Evolutionary conservation across 2,888 invertebrate genomes (phyloP).

Genomic region (Pseudococcus longispinus): DNA sequence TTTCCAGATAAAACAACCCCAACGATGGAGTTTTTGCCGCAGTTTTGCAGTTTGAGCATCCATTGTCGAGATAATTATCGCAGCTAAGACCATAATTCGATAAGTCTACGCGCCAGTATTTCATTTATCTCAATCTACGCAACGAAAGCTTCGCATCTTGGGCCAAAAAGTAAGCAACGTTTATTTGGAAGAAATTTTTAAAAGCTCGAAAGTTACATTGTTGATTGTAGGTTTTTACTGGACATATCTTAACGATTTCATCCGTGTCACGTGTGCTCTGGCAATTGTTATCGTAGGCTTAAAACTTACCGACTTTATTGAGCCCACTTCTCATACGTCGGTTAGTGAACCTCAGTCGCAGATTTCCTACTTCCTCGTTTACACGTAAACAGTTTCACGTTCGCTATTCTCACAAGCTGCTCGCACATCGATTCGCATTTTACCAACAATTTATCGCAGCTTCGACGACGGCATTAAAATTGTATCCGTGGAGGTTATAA

Average conservation of each 20-base stretch:
- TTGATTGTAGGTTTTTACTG: not conserved
- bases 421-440: not conserved
- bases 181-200: not conserved
- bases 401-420: not conserved
- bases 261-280: not conserved
- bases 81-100: not conserved
- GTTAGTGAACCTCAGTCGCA: not conserved
- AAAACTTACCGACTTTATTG: not conserved
- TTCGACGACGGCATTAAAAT: not conserved
- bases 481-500: constrained; percentile 8
- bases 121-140: not conserved
- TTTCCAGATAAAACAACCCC: not conserved
- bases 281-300: not conserved
- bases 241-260: not conserved
- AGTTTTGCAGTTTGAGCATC: not conserved
- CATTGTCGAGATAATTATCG: constrained; percentile 8
- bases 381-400: not conserved
- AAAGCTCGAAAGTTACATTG: not conserved
- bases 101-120: not conserved
- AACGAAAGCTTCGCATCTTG: not conserved
- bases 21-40: not conserved
- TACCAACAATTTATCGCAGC: not conserved
- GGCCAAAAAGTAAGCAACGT: not conserved
- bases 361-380: not conserved
- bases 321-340: not conserved